A percentile compares a stretch with the other conserved stretches of the same genome.
Evolutionary conservation across 2,113 vertebrate genomes (phyloP).

Genomic region (Pseudonaja textilis): DNA sequence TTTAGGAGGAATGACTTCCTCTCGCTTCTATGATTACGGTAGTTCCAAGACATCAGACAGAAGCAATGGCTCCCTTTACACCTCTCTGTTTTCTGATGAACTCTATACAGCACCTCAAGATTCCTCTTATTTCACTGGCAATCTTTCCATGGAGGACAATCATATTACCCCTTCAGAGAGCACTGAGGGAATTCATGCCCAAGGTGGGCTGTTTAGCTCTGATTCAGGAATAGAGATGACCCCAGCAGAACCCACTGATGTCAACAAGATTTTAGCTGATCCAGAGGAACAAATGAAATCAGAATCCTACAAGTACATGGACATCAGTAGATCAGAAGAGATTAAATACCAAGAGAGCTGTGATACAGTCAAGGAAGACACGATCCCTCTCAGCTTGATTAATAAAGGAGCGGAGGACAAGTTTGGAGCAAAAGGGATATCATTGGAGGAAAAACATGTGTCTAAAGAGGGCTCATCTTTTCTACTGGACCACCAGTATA

Average conservation of each 20-base stretch:
- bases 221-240: slow-evolving; percentile 89
- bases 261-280: slow-evolving; percentile 78
- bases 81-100: slow-evolving; percentile 85
- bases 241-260: slow-evolving; percentile 78
- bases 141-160: slow-evolving; percentile 73
- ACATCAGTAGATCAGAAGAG: slow-evolving; percentile 86
- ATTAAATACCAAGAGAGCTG: slow-evolving; percentile 59
- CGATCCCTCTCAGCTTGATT: slow-evolving; percentile 54
- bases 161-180: slow-evolving; percentile 58
- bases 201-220: slow-evolving; percentile 80
- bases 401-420: slow-evolving; percentile 59
- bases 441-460: slow-evolving; percentile 43
- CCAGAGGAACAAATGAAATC: slow-evolving; percentile 80
- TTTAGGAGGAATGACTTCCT: slow-evolving; percentile 72
- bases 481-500: slow-evolving; percentile 68
- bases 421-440: slow-evolving; percentile 46
- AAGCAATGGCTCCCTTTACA: slow-evolving; percentile 83
- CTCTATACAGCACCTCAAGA: slow-evolving; percentile 72
- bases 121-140: slow-evolving; percentile 82
- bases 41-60: slow-evolving; percentile 72
- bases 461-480: slow-evolving; percentile 65
- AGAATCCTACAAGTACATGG: slow-evolving; percentile 93
- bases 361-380: slow-evolving; percentile 64
- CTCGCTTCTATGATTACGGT: slow-evolving; percentile 47
- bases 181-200: slow-evolving; percentile 68